These are phyloP conservation scores for Scleropages formosus DNA, from an alignment of 2,797 vertebrate genomes.

Conservation along the genomic window DNA sequence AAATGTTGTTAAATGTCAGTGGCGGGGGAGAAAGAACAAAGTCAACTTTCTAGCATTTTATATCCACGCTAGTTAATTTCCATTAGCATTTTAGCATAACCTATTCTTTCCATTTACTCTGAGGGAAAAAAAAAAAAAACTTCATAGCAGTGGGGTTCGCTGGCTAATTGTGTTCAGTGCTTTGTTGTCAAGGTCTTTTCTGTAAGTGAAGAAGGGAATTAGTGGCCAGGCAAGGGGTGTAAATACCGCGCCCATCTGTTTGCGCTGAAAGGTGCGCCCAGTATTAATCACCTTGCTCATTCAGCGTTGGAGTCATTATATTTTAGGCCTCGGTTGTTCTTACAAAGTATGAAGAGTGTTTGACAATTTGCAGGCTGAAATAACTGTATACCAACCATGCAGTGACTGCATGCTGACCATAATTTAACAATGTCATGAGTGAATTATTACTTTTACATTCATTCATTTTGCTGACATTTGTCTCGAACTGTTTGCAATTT, in stretches of 20 bases:
- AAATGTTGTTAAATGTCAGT: slow-evolving; percentile 61
- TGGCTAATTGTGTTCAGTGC: neutral
- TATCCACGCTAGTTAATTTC: slow-evolving; percentile 66
- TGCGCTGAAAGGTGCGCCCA: slow-evolving; percentile 7
- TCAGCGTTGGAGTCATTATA: neutral
- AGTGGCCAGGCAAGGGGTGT: slow-evolving; percentile 1
- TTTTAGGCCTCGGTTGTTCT: neutral
- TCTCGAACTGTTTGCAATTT: no score
- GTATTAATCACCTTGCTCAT: slow-evolving; percentile 8
- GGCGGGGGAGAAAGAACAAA: slow-evolving; percentile 57
- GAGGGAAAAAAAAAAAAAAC: slow-evolving; percentile 54
- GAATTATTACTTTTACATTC: no score
- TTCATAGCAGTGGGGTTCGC: no score
- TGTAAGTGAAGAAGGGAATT: neutral
- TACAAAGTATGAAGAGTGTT: no score
- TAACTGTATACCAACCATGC: no score
- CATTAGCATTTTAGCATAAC: slow-evolving; percentile 50
- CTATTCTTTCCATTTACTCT: slow-evolving; percentile 65
- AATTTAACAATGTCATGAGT: no score
- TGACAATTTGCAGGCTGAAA: no score
- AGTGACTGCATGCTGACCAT: no score
- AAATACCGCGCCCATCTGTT: slow-evolving; percentile 7
- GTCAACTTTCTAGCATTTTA: slow-evolving; percentile 62
- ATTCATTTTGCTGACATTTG: no score
- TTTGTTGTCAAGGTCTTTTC: slow-evolving; percentile 3